Evolutionary conservation across 2,888 invertebrate genomes (phyloP).

Genomic region (Dione vanillae): DNA sequence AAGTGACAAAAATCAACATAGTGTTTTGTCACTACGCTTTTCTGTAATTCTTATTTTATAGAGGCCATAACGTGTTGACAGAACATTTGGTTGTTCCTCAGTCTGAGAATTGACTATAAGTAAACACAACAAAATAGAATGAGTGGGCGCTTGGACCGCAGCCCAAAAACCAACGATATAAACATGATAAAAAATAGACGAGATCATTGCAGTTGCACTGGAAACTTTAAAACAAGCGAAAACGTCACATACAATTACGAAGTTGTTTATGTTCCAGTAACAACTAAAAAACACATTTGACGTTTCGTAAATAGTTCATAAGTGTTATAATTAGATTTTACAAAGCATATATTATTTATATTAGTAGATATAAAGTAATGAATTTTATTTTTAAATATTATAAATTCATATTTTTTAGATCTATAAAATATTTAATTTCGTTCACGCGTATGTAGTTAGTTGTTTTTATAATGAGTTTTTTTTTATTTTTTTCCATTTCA

Average conservation of each 20-base stretch:
- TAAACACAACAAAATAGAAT: constrained; percentile 20
- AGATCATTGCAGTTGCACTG: constrained; percentile 25
- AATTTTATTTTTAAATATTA: no score
- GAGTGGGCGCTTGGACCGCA: constrained; percentile 39
- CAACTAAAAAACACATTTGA: neutral
- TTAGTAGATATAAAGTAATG: no score
- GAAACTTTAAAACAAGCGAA: neutral
- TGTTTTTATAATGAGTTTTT: no score
- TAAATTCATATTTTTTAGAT: no score
- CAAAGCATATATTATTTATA: no score
- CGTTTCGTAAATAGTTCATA: no score
- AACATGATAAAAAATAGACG: constrained; percentile 33
- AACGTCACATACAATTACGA: constrained; percentile 13
- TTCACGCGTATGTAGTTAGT: no score
- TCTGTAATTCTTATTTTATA: neutral
- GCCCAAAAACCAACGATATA: constrained; percentile 31
- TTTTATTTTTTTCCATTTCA: no score
- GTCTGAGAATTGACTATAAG: constrained; percentile 4
- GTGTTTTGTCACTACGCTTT: neutral
- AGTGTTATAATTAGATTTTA: no score
- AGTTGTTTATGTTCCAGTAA: constrained; percentile 26
- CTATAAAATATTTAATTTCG: no score
- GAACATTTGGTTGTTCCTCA: neutral
- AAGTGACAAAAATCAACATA: neutral
- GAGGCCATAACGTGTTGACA: neutral